Evolutionary conservation across 2,797 vertebrate species (phyloP), one percentile per base, ranked within the genome.

Genomic region (Acipenser oxyrinchus): DNA sequence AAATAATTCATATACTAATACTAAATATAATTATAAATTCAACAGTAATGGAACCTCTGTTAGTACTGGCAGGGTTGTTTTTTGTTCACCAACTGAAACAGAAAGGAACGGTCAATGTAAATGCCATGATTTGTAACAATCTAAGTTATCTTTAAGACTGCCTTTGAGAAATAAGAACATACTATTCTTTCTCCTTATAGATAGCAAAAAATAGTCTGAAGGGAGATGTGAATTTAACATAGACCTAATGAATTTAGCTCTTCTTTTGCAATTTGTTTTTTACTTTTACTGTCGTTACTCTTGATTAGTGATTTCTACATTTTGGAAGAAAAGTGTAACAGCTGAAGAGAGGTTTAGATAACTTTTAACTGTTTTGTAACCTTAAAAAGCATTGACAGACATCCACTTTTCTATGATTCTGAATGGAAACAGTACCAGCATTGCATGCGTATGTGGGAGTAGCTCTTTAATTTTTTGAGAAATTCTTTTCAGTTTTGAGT

Each of bases 331-430:
- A 4, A 58, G 12, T n/a, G 11, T n/a, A 58, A 58, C 12, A n/a
- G 15, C 12, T 11, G 12, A 51, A 49, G 50, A 50, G 6, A 58
- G 12, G 8, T 53, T 57, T 15, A 57, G 13, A 52, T 10, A 57
- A 9, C 12, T 52, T n/a, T 63, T 18, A 49, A 7, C 15, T 63
- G 62, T 68, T 52, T 10, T 23, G 66, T 48, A 80, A 6, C 64
- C 62, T 66, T 79, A 77, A 84, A 84, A 86, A 83, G 82, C 77
- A 78, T 79, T 68, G 77, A 84, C 76, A 71, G 77, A 74, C 74
- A 84, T 84, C 88, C 89, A 87, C 82, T 87, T 77, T 90, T 87
- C 83, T 86, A 74, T 74, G 68, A 78, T 77, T 78, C 61, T 88
- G 83, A 88, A 87, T 87, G 84, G 76, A 63, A 48, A 23, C 64